Evolutionary conservation across 2,797 vertebrate genomes (phyloP), one percentile per base, ranked within the genome.

Genomic region (Pangasius mekongensis): DNA sequence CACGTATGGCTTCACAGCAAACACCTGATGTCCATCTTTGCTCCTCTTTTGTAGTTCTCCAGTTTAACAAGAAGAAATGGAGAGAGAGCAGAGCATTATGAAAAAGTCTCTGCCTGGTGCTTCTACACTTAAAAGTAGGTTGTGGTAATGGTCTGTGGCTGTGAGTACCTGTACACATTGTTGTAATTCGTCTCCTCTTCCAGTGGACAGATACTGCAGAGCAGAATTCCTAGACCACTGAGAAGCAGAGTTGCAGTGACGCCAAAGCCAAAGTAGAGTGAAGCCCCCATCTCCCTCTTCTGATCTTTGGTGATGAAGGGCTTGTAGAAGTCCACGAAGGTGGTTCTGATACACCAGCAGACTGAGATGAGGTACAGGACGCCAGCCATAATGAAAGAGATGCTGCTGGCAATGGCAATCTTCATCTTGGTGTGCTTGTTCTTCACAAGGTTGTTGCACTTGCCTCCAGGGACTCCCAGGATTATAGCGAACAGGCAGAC

Each of bases 271-370:
- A 99, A 94, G 86, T 98, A 99, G 58, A 99, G 96, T 0, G 97
- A 95, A 0, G 97, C 95, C 0, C 98, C 98, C 78, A 99, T 90
- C 92, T 99, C 98, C 84, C 97, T 95, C 92, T 97, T 96, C 95
- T 97, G 98, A 0, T 95, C 94, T 0, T 95, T 90, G 8, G 91
- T 92, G 52, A 98, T 58, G 78, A 97, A 0, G 0, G 98, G 98
- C 92, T 98, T 98, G 96, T 99, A 98, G 96, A 98, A 99, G 87
- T 99, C 96, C 47, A 90, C 95, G 95, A 99, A 94, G 93, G 98
- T 94, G 92, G 88, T 95, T 95, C 98, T 96, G 90, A 98, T 97
- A 0, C 97, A 97, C 98, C 98, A 99, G 91, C 95, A 98, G 85
- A 98, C 90, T 0, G 98, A 97, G 77, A 99, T 93, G 87, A 99